A percentile compares a stretch with the other conserved stretches of the same genome.
Conservation (phyloP, 2,113 vertebrate genomes). For the Rhizomys pruinosus region DNA sequence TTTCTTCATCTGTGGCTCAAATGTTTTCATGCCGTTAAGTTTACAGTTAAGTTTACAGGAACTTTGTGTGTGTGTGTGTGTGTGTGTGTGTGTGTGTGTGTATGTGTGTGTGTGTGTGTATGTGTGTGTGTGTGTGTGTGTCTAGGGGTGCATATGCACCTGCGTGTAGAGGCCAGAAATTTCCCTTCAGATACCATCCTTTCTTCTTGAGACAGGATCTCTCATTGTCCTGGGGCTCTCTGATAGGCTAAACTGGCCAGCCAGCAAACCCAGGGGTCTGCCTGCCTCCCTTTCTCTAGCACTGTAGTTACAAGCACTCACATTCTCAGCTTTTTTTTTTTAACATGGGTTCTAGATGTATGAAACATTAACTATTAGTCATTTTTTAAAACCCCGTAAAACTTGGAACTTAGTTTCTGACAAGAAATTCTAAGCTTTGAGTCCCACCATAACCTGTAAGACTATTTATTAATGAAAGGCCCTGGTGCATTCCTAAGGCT, state of each 20-base stretch:
- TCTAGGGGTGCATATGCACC: accelerated
- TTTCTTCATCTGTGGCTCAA: neutral
- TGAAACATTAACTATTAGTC: no score
- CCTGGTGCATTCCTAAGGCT: no score
- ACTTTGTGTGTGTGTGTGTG: neutral
- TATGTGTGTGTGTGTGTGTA: no score
- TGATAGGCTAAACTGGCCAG: neutral
- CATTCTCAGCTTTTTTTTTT: neutral
- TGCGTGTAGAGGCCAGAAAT: neutral
- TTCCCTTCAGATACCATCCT: neutral
- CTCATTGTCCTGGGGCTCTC: neutral
- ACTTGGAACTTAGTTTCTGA: no score
- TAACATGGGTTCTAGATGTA: neutral
- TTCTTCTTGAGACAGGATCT: neutral
- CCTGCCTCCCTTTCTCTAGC: neutral
- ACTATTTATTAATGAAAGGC: no score
- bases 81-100: no score
- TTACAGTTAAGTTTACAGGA: neutral
- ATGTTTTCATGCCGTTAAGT: neutral
- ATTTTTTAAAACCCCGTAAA: no score
- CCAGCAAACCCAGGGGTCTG: neutral
- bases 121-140: neutral
- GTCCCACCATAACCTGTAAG: no score
- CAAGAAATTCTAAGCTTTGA: no score
- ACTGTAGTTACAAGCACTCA: neutral